Percentiles rank a stretch among this genome's conserved stretches.
Evolutionary conservation across 2,888 invertebrate genomes (phyloP).

Genomic region (Pyrrhia umbra): DNA sequence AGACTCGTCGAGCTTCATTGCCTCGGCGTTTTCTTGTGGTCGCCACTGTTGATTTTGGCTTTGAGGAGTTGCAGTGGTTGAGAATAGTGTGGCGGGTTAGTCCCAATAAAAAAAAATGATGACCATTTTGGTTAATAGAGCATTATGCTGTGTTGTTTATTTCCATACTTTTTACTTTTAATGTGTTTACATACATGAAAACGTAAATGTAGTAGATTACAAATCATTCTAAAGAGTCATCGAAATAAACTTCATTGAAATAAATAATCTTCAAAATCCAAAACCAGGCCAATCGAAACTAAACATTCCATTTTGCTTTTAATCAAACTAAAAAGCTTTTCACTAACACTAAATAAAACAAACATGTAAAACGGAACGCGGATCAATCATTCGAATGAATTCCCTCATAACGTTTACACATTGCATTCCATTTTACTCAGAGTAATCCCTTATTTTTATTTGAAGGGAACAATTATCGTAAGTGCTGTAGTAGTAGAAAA

Average conservation of each 20-base stretch:
- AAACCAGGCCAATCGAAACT: conserved; percentile 14
- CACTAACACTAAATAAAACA: conserved; percentile 67
- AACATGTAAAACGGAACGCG: conserved; percentile 65
- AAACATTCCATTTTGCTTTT: conserved; percentile 57
- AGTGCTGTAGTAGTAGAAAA: conserved; percentile 75
- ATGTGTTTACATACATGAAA: neutral
- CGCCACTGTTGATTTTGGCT: too few species aligned
- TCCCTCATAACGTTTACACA: conserved; percentile 69
- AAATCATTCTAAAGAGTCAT: neutral
- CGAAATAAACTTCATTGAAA: neutral
- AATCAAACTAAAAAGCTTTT: conserved; percentile 77
- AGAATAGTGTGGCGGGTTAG: too few species aligned
- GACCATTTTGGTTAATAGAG: too few species aligned
- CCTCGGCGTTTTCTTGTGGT: too few species aligned
- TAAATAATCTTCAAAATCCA: neutral
- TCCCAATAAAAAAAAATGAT: too few species aligned
- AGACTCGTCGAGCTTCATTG: too few species aligned
- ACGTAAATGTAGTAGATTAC: neutral
- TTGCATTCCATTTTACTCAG: conserved; percentile 66
- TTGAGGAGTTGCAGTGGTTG: too few species aligned
- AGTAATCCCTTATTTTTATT: conserved; percentile 68
- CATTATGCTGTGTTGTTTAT: neutral
- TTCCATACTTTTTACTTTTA: neutral
- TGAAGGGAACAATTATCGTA: conserved; percentile 77
- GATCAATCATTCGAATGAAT: conserved; percentile 75